phyloP scores from a whole-genome alignment of 2,797 vertebrate species.

The Myiotriccus ornatus region DNA sequence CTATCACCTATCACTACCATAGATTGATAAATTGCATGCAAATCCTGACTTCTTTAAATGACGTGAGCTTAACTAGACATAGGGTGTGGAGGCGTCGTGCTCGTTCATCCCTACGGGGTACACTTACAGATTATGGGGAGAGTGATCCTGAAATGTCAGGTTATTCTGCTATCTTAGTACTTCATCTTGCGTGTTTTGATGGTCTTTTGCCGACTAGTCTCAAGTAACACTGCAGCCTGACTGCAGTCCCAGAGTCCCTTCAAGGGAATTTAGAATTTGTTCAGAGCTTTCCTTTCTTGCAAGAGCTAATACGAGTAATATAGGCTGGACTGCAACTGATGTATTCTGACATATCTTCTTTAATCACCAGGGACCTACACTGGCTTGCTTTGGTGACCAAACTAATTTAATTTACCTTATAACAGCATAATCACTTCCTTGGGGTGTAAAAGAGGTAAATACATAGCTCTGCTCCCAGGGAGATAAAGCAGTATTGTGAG shows the following conservation, averaged over 20 bases:
- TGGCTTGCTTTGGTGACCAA: not conserved
- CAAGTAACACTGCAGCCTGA: not conserved
- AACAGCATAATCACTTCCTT: not conserved
- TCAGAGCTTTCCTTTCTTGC: not conserved
- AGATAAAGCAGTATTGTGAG: not conserved
- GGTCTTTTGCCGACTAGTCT: not conserved
- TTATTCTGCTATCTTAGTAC: not conserved
- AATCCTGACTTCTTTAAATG: not conserved
- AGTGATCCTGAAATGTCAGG: not conserved
- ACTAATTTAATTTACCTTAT: not conserved
- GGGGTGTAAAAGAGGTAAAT: not conserved
- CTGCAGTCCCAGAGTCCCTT: not conserved
- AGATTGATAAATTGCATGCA: not conserved
- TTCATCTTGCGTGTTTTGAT: not conserved
- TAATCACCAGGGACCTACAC: not conserved
- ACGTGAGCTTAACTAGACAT: not conserved
- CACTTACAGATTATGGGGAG: not conserved
- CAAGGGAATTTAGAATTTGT: not conserved
- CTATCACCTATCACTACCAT: not conserved
- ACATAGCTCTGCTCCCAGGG: not conserved
- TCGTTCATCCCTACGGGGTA: not conserved
- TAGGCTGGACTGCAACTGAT: not conserved
- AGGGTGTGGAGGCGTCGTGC: not conserved
- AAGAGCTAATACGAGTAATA: not conserved
- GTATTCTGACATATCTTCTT: not conserved